phyloP scores from a whole-genome alignment of 2,888 invertebrate genomes.

The Listrodromus nycthemerus region DNA sequence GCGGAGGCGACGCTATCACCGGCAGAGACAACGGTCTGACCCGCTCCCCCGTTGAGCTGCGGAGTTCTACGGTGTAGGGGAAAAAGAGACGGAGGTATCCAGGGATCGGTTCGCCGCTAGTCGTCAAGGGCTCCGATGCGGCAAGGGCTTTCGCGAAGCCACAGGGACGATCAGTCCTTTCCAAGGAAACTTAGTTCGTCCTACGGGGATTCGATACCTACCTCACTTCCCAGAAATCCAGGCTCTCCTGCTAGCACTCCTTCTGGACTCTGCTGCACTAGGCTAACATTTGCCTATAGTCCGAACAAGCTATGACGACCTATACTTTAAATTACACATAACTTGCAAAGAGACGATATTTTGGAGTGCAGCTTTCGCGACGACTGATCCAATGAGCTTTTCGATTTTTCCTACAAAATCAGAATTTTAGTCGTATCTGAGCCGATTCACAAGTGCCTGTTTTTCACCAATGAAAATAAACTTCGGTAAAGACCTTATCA shows the following conservation, averaged over 20 bases:
- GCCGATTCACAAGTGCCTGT: too few relatives aligned
- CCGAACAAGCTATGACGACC: slow-evolving; percentile 1
- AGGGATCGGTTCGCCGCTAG: slow-evolving; percentile 23
- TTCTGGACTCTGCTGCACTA: neutral
- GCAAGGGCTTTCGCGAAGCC: slow-evolving; percentile 29
- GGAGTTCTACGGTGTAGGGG: slow-evolving; percentile 14
- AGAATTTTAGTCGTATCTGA: neutral
- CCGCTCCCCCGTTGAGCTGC: slow-evolving; percentile 18
- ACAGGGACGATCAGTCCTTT: slow-evolving; percentile 38
- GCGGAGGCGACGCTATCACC: slow-evolving; percentile 14
- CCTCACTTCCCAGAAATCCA: slow-evolving; percentile 5
- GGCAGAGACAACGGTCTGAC: slow-evolving; percentile 10
- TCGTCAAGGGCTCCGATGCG: slow-evolving; percentile 26
- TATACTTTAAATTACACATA: neutral
- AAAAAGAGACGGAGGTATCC: slow-evolving; percentile 17
- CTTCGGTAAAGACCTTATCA: neutral
- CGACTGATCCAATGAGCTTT: neutral
- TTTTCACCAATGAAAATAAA: neutral
- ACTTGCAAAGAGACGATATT: neutral
- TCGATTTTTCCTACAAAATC: neutral
- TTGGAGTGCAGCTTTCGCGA: neutral
- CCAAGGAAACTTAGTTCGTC: slow-evolving; percentile 52
- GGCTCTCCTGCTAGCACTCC: slow-evolving; percentile 1
- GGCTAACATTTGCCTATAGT: neutral
- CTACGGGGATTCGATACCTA: slow-evolving; percentile 42